Conservation (phyloP, 2,113 vertebrate species). For the Alligator mississippiensis region DNA sequence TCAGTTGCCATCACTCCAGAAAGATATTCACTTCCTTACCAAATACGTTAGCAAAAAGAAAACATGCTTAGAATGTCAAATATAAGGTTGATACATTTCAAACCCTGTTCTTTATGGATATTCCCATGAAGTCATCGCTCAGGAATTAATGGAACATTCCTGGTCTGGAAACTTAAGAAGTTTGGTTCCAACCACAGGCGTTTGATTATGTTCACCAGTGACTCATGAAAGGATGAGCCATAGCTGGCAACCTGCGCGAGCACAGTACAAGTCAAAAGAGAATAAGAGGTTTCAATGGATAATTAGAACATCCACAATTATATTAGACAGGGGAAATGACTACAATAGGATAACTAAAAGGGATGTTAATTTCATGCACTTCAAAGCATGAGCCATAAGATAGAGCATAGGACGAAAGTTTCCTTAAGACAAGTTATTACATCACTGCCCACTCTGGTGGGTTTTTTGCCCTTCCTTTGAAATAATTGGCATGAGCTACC, state of each 20-base stretch:
- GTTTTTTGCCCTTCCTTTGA: background rate
- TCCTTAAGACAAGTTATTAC: background rate
- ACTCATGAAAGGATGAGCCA: slow-evolving; percentile 55
- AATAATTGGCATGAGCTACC: background rate
- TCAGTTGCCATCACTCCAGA: background rate
- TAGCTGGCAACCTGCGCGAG: slow-evolving; percentile 51
- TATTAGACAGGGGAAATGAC: slow-evolving; percentile 29
- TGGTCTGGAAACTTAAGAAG: slow-evolving; percentile 20
- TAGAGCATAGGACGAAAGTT: background rate
- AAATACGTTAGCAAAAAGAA: background rate
- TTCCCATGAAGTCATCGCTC: background rate
- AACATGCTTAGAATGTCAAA: background rate
- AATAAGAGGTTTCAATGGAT: background rate
- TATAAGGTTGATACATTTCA: background rate
- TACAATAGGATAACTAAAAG: background rate
- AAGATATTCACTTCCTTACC: background rate
- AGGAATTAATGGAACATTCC: accelerated
- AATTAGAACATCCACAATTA: slow-evolving; percentile 15
- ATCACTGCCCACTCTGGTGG: background rate
- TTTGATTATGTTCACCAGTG: slow-evolving; percentile 53
- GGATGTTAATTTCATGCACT: background rate
- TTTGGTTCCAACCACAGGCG: slow-evolving; percentile 38
- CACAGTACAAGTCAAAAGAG: slow-evolving; percentile 4
- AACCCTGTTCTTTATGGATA: background rate
- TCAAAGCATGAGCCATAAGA: background rate